These are phyloP conservation scores for Sebastes steindachneri DNA, from an alignment of 2,797 vertebrate genomes.

Conservation along the genomic window DNA sequence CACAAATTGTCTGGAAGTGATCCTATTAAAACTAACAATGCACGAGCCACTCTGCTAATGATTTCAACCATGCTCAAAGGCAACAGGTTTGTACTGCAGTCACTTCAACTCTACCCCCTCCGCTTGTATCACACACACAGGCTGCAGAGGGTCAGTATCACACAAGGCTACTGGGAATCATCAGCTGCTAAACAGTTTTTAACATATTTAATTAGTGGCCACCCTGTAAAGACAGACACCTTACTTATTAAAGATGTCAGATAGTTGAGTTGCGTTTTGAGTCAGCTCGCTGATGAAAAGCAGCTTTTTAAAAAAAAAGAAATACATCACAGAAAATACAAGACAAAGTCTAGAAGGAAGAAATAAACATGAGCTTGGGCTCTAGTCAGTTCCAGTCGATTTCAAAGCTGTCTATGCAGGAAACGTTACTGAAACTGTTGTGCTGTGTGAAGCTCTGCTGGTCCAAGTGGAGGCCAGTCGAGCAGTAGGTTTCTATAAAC, in stretches of 20 bases:
- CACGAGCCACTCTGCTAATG: slow-evolving; percentile 50
- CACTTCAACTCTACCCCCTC: slow-evolving; percentile 38
- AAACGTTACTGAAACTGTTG: not conserved
- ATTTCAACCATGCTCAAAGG: slow-evolving; percentile 72
- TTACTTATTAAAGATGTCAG: not conserved
- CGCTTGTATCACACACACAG: slow-evolving; percentile 31
- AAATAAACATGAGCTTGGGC: slow-evolving; percentile 20
- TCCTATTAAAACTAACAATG: slow-evolving; percentile 66
- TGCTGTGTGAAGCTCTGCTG: slow-evolving; percentile 8
- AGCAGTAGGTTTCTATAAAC: not conserved
- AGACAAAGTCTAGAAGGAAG: slow-evolving; percentile 42
- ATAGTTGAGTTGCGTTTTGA: slow-evolving; percentile 19
- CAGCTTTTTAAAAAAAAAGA: slow-evolving; percentile 59
- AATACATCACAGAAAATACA: slow-evolving; percentile 41
- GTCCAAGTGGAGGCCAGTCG: slow-evolving; percentile 6
- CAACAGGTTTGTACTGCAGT: slow-evolving; percentile 76
- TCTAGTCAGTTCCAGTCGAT: not conserved
- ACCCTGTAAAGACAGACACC: not conserved
- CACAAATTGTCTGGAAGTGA: slow-evolving; percentile 50
- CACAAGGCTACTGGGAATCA: slow-evolving; percentile 58
- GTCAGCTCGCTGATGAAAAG: slow-evolving; percentile 58
- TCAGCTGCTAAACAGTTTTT: slow-evolving; percentile 11
- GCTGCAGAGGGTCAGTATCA: slow-evolving; percentile 49
- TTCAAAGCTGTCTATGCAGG: slow-evolving; percentile 21
- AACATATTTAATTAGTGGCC: not conserved